phyloP scores from a whole-genome alignment of 2,888 invertebrate genomes.

The Luperina testacea region DNA sequence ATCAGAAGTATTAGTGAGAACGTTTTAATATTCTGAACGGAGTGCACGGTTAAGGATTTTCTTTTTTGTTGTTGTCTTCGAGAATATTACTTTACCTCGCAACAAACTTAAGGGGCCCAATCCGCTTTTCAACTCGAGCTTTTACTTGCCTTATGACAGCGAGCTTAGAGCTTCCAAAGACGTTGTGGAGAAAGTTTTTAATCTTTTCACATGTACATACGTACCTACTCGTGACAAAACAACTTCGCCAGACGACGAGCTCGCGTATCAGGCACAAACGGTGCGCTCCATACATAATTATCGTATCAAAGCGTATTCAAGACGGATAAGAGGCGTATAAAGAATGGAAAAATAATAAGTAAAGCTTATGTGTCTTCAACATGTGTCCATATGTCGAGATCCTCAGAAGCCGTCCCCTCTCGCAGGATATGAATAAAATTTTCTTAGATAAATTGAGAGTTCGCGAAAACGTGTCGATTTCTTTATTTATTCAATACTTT shows the following conservation, averaged over 20 bases:
- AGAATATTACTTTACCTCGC: conserved; percentile 86
- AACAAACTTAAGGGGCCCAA: conserved; percentile 88
- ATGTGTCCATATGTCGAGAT: conserved; percentile 83
- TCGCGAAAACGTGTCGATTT: conserved; percentile 88
- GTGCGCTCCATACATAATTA: conserved; percentile 56
- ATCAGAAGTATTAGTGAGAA: conserved; percentile 73
- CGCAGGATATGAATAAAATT: conserved; percentile 87
- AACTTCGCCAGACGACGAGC: conserved; percentile 55
- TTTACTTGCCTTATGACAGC: conserved; percentile 87
- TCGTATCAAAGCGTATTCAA: conserved; percentile 55
- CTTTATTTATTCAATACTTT: conserved; percentile 89
- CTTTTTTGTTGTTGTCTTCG: conserved; percentile 80
- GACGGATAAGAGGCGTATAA: conserved; percentile 50
- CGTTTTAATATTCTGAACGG: conserved; percentile 80
- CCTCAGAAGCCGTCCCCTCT: conserved; percentile 82
- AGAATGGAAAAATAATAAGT: conserved; percentile 78
- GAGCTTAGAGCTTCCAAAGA: conserved; percentile 82
- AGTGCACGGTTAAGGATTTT: conserved; percentile 77
- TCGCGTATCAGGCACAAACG: conserved; percentile 57
- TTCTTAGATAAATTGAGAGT: conserved; percentile 88
- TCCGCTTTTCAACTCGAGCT: conserved; percentile 87
- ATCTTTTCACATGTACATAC: conserved; percentile 79
- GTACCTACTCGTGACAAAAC: conserved; percentile 56
- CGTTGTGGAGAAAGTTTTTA: conserved; percentile 83
- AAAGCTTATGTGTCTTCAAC: conserved; percentile 78